Percentiles rank a stretch among this genome's conserved stretches.
phyloP scores from a whole-genome alignment of 2,888 invertebrate genomes.

The Ennomos fuscantarius region DNA sequence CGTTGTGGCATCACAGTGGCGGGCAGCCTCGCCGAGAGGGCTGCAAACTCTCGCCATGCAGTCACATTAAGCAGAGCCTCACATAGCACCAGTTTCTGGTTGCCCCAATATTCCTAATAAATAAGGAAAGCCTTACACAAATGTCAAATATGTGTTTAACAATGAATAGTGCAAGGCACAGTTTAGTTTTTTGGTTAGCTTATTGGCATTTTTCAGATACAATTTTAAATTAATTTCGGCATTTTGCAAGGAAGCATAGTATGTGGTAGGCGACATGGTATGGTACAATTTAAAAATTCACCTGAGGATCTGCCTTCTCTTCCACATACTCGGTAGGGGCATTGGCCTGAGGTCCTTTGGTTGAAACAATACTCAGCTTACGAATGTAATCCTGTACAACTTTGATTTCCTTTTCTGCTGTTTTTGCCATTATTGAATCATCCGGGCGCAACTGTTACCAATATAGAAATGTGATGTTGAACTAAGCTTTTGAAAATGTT shows the following conservation, averaged over 20 bases:
- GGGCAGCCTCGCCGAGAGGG: slow-evolving; percentile 93
- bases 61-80: slow-evolving; percentile 95
- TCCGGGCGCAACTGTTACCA: slow-evolving; percentile 90
- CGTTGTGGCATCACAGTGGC: slow-evolving; percentile 91
- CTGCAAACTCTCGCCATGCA: slow-evolving; percentile 95
- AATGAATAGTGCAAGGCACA: no score
- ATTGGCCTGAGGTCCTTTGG: slow-evolving; percentile 92
- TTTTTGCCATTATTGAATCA: slow-evolving; percentile 91
- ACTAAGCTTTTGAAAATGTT: no score
- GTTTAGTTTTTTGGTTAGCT: no score
- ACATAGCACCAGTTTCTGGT: slow-evolving; percentile 97
- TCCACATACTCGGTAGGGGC: slow-evolving; percentile 87
- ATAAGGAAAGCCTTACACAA: neutral
- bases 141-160: no score
- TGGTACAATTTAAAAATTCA: slow-evolving; percentile 51
- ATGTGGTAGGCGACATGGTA: no score
- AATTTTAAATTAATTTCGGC: no score
- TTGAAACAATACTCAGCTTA: slow-evolving; percentile 92
- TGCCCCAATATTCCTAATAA: slow-evolving; percentile 83
- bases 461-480: no score
- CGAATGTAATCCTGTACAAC: slow-evolving; percentile 95
- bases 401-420: slow-evolving; percentile 92
- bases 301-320: slow-evolving; percentile 88
- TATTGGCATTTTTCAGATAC: no score
- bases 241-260: no score